Evolutionary conservation across 1,140 invertebrate genomes (phyloP).

Genomic region (Amyelois transitella): DNA sequence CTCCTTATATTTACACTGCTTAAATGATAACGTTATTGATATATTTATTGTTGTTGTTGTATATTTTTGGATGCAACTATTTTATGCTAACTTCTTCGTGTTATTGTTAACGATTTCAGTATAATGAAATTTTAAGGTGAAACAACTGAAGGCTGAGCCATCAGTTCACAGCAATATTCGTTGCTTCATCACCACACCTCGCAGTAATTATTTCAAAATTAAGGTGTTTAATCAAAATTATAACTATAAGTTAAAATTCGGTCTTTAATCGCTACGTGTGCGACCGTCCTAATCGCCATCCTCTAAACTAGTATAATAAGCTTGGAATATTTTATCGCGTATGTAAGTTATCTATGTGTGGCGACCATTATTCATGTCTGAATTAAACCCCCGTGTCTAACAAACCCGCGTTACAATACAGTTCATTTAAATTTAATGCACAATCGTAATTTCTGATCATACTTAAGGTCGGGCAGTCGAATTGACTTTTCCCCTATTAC

Average conservation of each 20-base stretch:
- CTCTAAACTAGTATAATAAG: conserved; percentile 73
- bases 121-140: conserved; percentile 32
- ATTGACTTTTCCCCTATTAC: conserved; percentile 32
- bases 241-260: conserved; percentile 57
- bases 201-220: conserved; percentile 64
- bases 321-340: conserved; percentile 47
- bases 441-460: conserved; percentile 27
- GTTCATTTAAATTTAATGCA: conserved; percentile 1
- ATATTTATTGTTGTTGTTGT: conserved; percentile 68
- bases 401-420: conserved; percentile 3
- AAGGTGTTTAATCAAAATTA: conserved; percentile 58
- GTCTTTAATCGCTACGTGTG: conserved; percentile 61
- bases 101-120: conserved; percentile 53
- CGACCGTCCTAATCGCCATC: conserved; percentile 73
- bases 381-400: background rate
- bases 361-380: background rate
- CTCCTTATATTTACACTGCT: conserved; percentile 71
- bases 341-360: conserved; percentile 42
- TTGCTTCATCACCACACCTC: conserved; percentile 52
- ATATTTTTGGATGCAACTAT: conserved; percentile 70
- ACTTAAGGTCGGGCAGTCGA: conserved; percentile 27
- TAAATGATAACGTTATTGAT: conserved; percentile 66
- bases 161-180: conserved; percentile 22
- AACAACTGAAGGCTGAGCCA: conserved; percentile 9
- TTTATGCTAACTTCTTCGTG: conserved; percentile 58